These are phyloP conservation scores for Ciona savignyi DNA, from an alignment of 23 tunicate genomes.

Conservation along the genomic window DNA sequence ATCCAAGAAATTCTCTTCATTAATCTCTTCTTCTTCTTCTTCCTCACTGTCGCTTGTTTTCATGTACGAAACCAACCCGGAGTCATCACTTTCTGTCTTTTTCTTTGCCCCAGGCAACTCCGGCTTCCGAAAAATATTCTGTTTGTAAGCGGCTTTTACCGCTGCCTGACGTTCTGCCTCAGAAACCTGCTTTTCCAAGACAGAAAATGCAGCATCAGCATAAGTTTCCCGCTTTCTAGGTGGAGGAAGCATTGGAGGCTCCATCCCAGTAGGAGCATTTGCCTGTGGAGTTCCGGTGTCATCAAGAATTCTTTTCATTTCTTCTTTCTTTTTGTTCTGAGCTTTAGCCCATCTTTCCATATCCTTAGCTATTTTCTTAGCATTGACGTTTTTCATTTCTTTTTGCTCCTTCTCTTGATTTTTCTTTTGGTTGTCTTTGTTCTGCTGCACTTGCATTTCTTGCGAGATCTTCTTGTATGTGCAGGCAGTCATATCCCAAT, in stretches of 20 bases:
- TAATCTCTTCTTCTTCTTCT: conserved; percentile 41
- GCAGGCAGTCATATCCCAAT: conserved; percentile 72
- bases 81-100: neutral
- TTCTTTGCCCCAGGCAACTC: conserved; percentile 15
- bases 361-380: conserved; percentile 89
- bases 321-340: conserved; percentile 91
- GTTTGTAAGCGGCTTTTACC: conserved; percentile 39
- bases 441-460: conserved; percentile 9
- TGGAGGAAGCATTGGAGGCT: neutral
- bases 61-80: conserved; percentile 63
- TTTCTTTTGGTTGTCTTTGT: conserved; percentile 23
- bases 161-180: conserved; percentile 77
- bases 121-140: conserved; percentile 32
- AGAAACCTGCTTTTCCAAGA: conserved; percentile 42
- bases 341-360: conserved; percentile 99
- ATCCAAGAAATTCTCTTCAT: conserved; percentile 63
- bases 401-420: conserved; percentile 24
- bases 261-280: conserved; percentile 3
- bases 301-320: conserved; percentile 41
- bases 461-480: conserved; percentile 48
- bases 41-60: conserved; percentile 57
- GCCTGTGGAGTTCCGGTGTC: conserved; percentile 19
- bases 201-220: conserved; percentile 56
- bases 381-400: conserved; percentile 41
- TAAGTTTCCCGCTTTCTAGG: conserved; percentile 17